Conservation (phyloP, 2,888 invertebrate species). For the Dinocampus coccinellae region DNA sequence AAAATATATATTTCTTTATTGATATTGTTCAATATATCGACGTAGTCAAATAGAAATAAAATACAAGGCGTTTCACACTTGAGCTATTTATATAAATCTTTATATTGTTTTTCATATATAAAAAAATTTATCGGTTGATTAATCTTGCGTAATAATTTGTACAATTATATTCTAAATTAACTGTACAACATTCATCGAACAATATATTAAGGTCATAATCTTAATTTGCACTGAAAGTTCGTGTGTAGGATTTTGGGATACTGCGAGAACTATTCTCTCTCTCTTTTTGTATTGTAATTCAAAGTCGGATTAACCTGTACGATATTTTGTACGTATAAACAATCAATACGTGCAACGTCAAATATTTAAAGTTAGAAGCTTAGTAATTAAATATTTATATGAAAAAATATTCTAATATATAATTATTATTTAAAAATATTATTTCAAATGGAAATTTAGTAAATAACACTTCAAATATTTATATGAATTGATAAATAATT, state of each 20-base stretch:
- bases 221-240: constrained; percentile 22
- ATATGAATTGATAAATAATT: background rate
- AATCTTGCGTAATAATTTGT: background rate
- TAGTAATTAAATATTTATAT: too few relatives aligned
- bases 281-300: background rate
- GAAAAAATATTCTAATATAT: too few relatives aligned
- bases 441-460: too few relatives aligned
- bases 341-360: background rate
- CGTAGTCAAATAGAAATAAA: background rate
- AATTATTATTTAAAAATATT: too few relatives aligned
- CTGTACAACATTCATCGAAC: constrained; percentile 9
- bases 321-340: background rate
- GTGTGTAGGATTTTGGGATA: constrained; percentile 6
- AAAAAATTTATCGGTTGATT: background rate
- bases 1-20: constrained; percentile 3
- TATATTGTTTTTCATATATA: background rate
- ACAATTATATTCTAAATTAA: background rate
- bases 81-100: background rate
- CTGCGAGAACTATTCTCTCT: background rate
- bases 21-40: background rate
- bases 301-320: background rate
- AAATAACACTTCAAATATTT: too few relatives aligned
- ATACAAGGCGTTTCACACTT: background rate
- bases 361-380: background rate
- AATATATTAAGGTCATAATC: constrained; percentile 10